These are phyloP conservation scores for Xenops minutus DNA, from an alignment of 2,797 vertebrate species.

Conservation along the genomic window DNA sequence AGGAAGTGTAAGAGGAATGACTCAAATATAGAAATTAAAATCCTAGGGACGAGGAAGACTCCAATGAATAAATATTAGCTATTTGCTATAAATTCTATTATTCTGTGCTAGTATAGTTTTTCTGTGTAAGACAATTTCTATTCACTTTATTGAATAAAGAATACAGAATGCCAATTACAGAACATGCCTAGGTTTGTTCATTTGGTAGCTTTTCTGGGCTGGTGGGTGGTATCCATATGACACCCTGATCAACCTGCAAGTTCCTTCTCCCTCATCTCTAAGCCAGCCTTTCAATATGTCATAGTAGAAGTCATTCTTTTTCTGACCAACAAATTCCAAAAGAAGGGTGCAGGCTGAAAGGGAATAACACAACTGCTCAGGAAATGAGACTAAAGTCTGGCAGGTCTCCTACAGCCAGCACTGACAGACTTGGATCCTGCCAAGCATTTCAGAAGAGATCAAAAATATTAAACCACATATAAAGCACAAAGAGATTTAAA, in stretches of 20 bases:
- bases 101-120: not conserved
- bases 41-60: not conserved
- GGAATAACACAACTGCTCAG: not conserved
- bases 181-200: not conserved
- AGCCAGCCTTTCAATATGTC: not conserved
- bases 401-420: not conserved
- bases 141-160: not conserved
- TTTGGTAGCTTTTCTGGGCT: not conserved
- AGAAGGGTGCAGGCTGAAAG: not conserved
- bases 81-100: not conserved
- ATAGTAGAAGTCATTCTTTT: not conserved
- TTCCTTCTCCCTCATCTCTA: not conserved
- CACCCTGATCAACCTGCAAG: not conserved
- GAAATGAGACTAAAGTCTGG: not conserved
- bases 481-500: not conserved
- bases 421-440: not conserved
- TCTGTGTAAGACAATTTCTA: not conserved
- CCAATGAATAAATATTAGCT: not conserved
- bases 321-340: not conserved
- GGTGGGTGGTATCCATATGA: not conserved
- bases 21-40: not conserved
- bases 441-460: not conserved
- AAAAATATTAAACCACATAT: not conserved
- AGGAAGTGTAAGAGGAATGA: not conserved
- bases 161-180: not conserved